A percentile compares a stretch with the other conserved stretches of the same genome.
Conservation (phyloP, 2,797 vertebrate species). For the Gambelia wislizenii region DNA sequence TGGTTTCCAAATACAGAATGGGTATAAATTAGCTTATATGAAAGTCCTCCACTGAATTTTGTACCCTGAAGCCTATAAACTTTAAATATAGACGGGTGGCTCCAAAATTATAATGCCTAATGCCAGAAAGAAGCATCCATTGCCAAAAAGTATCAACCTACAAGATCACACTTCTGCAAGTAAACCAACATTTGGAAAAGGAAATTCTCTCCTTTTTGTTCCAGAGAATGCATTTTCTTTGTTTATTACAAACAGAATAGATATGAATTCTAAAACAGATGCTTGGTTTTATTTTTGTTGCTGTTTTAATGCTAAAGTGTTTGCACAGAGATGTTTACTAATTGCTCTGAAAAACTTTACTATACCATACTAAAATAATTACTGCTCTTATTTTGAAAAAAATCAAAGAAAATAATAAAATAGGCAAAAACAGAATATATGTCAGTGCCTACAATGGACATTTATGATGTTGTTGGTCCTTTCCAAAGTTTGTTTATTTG, state of each 20-base stretch:
- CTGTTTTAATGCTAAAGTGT: slow-evolving; percentile 58
- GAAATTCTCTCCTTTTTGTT: slow-evolving; percentile 69
- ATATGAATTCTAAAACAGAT: slow-evolving; percentile 63
- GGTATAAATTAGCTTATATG: neutral
- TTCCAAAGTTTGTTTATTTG: neutral
- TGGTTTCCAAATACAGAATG: neutral
- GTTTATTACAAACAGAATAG: slow-evolving; percentile 68
- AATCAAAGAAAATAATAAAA: neutral
- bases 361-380: slow-evolving; percentile 62
- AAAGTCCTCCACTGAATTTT: neutral
- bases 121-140: slow-evolving; percentile 23
- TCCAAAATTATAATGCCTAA: slow-evolving; percentile 17
- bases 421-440: neutral
- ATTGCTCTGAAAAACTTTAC: slow-evolving; percentile 9
- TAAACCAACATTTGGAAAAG: slow-evolving; percentile 51
- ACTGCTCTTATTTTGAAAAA: slow-evolving; percentile 39
- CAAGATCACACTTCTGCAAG: slow-evolving; percentile 33
- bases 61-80: too few species aligned
- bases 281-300: slow-evolving; percentile 62
- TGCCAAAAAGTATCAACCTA: slow-evolving; percentile 21
- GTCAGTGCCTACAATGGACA: neutral
- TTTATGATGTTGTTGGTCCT: neutral
- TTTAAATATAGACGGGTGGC: neutral
- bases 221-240: slow-evolving; percentile 64
- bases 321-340: slow-evolving; percentile 60